Evolutionary conservation across 2,888 invertebrate genomes (phyloP).

Genomic region (Eurois occulta): DNA sequence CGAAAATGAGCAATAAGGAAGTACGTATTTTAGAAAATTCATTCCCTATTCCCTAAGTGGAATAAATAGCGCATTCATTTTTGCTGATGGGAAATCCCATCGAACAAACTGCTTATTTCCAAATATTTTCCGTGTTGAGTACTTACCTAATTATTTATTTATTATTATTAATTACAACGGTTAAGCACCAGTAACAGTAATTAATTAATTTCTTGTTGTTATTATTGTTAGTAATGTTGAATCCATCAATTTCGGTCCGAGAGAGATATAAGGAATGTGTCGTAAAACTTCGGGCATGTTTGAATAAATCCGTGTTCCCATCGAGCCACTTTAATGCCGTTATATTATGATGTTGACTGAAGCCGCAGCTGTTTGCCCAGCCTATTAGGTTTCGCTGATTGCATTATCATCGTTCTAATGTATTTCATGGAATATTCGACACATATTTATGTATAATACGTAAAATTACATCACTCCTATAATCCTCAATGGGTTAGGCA

Average conservation of each 20-base stretch:
- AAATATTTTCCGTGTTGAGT: not conserved
- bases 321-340: slow-evolving; percentile 54
- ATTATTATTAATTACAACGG: no score
- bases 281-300: slow-evolving; percentile 43
- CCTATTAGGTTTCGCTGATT: slow-evolving; percentile 60
- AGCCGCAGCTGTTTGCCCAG: slow-evolving; percentile 44
- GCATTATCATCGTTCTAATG: slow-evolving; percentile 49
- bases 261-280: slow-evolving; percentile 39
- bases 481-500: no score
- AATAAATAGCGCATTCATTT: not conserved
- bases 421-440: slow-evolving; percentile 38
- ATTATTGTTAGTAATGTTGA: not conserved
- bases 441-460: not conserved
- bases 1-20: not conserved
- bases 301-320: slow-evolving; percentile 51
- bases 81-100: not conserved
- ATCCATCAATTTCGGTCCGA: slow-evolving; percentile 3
- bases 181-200: no score
- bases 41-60: not conserved
- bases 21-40: not conserved
- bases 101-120: not conserved
- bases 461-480: no score
- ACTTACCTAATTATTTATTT: not conserved
- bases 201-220: no score
- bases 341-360: slow-evolving; percentile 52